Percentiles rank a stretch among this genome's conserved stretches.
Conservation (phyloP, 1,140 invertebrate genomes). For the Trachymyrmex septentrionalis region DNA sequence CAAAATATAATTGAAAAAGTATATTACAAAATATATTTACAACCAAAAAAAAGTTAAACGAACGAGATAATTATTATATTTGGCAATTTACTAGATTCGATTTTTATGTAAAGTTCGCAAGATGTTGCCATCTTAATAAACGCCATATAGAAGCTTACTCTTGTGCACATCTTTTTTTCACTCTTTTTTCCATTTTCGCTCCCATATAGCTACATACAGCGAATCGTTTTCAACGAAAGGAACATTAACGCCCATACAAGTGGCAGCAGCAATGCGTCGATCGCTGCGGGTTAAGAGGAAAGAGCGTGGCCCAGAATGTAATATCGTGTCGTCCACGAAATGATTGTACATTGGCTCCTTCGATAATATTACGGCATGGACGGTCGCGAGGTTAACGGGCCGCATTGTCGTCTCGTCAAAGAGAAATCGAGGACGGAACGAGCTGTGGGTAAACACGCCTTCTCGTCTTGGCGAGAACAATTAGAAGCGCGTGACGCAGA, state of each 20-base stretch:
- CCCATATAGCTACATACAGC: slow-evolving; percentile 15
- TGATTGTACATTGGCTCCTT: slow-evolving; percentile 75
- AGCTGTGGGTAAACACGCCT: slow-evolving; percentile 77
- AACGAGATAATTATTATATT: background rate
- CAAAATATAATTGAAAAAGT: no score
- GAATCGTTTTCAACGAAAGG: slow-evolving; percentile 34
- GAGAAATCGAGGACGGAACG: slow-evolving; percentile 77
- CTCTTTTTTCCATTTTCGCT: background rate
- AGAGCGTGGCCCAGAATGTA: slow-evolving; percentile 74
- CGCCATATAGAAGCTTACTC: background rate
- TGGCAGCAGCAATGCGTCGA: slow-evolving; percentile 55
- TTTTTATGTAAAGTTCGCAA: background rate
- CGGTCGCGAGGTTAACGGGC: slow-evolving; percentile 76
- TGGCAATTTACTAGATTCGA: background rate
- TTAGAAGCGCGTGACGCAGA: slow-evolving; percentile 58
- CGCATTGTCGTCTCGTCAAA: slow-evolving; percentile 75
- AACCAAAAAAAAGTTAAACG: background rate
- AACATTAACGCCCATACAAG: slow-evolving; percentile 41
- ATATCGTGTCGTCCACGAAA: slow-evolving; percentile 71
- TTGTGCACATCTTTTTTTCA: background rate
- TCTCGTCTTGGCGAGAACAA: slow-evolving; percentile 63
- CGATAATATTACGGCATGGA: slow-evolving; percentile 75
- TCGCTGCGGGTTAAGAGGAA: slow-evolving; percentile 72
- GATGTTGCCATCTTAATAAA: background rate
- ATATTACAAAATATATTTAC: background rate